Percentiles rank a stretch among this genome's conserved stretches.
These are phyloP conservation scores for Folsomia candida DNA, from an alignment of 2,888 invertebrate species.

Conservation along the genomic window DNA sequence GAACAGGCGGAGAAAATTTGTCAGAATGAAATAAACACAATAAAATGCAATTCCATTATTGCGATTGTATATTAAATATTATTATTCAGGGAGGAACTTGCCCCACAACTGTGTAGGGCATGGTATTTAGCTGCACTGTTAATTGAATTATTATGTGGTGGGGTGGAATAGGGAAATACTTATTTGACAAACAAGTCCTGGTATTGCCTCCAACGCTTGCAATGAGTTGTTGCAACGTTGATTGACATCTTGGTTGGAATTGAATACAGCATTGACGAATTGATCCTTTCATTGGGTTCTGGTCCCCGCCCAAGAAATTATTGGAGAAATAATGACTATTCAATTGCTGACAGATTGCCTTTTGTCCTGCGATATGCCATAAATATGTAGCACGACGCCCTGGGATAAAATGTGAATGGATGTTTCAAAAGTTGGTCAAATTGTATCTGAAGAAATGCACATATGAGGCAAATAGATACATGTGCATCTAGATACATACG, in stretches of 20 bases:
- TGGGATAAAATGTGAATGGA: not conserved
- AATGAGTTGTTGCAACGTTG: not conserved
- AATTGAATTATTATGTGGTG: not conserved
- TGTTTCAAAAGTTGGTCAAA: not conserved
- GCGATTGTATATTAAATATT: too few species aligned
- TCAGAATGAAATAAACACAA: too few species aligned
- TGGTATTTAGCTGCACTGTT: not conserved
- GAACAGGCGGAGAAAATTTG: too few species aligned
- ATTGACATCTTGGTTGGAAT: slow-evolving; percentile 15
- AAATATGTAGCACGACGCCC: too few species aligned
- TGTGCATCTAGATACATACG: not conserved
- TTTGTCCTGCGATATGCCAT: too few species aligned
- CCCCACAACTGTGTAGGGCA: not conserved
- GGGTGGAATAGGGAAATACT: not conserved
- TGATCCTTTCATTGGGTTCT: not conserved
- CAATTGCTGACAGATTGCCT: slow-evolving; percentile 6
- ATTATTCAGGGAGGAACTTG: too few species aligned
- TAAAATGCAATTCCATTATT: too few species aligned
- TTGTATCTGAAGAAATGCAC: too few species aligned
- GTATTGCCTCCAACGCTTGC: not conserved
- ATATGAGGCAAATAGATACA: too few species aligned
- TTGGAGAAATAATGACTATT: not conserved
- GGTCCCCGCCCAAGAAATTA: slow-evolving; percentile 15
- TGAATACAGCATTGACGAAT: slow-evolving; percentile 9
- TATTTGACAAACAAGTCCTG: not conserved